Percentiles rank a stretch among this genome's conserved stretches.
Conservation (phyloP, 2,113 vertebrate genomes). For the Lasiurus cinereus region DNA sequence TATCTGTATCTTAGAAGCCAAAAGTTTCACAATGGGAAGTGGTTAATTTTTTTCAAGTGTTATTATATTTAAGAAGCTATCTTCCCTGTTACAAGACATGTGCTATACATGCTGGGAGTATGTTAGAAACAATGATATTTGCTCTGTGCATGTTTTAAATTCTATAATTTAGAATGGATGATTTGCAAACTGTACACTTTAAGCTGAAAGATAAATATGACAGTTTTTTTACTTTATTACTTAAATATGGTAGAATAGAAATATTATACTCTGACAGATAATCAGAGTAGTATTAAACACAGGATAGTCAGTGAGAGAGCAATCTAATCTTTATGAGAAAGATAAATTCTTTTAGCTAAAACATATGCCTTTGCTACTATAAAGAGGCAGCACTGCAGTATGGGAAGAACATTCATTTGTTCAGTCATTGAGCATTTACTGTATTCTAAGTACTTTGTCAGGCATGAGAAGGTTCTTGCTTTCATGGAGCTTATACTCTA, state of each 20-base stretch:
- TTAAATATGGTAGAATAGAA: constrained; percentile 31
- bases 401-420: neutral
- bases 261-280: neutral
- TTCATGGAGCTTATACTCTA: neutral
- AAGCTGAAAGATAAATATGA: constrained; percentile 34
- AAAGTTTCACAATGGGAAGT: constrained; percentile 50
- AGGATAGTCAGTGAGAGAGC: neutral
- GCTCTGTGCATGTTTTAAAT: neutral
- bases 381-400: neutral
- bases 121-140: constrained; percentile 21
- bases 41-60: constrained; percentile 37
- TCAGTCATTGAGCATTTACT: neutral
- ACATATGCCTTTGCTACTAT: neutral
- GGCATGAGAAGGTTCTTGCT: neutral
- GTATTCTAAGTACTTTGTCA: neutral
- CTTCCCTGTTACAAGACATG: neutral
- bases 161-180: neutral
- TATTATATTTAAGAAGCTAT: neutral
- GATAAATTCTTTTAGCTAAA: neutral
- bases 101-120: neutral
- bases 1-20: constrained; percentile 45
- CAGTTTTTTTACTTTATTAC: neutral
- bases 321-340: neutral
- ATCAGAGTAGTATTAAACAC: constrained; percentile 16
- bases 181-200: constrained; percentile 31